Percentiles rank a stretch among this genome's conserved stretches.
phyloP scores from a whole-genome alignment of 2,797 vertebrate species.

The Parauchenoglanis ngamensis region DNA sequence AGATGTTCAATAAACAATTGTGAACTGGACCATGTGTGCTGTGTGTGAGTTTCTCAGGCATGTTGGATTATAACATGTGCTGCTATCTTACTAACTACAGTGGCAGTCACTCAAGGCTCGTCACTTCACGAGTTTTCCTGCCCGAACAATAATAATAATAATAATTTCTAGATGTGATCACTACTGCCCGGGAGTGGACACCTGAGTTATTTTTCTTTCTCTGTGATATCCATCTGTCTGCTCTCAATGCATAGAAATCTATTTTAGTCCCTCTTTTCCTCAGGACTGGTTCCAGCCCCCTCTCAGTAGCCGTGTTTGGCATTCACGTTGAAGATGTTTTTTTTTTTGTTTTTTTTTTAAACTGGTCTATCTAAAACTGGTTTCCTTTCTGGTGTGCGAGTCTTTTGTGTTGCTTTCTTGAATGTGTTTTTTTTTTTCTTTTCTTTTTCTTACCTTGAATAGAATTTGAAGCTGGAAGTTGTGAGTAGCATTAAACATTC shows the following conservation, averaged over 20 bases:
- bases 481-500: conserved; percentile 35
- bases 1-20: conserved; percentile 35
- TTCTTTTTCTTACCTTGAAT: conserved; percentile 28
- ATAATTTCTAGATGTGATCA: neutral
- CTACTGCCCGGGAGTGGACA: conserved; percentile 16
- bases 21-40: conserved; percentile 16
- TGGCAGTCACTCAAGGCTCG: neutral
- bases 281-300: conserved; percentile 62
- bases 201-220: conserved; percentile 40
- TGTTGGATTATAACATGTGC: neutral
- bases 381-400: neutral
- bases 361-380: conserved; percentile 6
- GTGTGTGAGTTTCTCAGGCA: neutral
- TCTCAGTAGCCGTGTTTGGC: conserved; percentile 42
- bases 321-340: conserved; percentile 13
- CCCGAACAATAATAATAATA: neutral
- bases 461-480: conserved; percentile 10
- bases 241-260: conserved; percentile 62
- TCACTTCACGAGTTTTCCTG: neutral
- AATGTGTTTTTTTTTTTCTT: neutral
- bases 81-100: neutral
- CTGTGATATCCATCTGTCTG: neutral
- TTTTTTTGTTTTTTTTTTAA: conserved; percentile 27
- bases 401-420: neutral
- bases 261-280: conserved; percentile 66